phyloP scores from a whole-genome alignment of 2,797 vertebrate species.

The Neosilurus hyrtlii region DNA sequence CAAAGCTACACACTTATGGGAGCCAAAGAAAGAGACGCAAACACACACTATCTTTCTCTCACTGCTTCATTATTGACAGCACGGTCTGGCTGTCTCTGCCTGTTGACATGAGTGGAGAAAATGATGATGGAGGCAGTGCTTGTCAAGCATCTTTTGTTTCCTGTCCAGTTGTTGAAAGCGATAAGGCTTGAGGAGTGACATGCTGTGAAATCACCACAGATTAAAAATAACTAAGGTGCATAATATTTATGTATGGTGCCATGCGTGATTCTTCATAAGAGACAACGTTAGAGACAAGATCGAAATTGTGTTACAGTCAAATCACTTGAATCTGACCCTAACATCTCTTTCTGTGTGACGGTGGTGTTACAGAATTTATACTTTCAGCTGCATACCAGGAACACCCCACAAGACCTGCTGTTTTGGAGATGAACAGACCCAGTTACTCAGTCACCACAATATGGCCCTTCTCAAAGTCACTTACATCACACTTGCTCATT shows the following conservation, averaged over 20 bases:
- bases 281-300: slow-evolving; percentile 25
- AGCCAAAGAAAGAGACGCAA: slow-evolving; percentile 37
- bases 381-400: too few species aligned
- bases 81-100: slow-evolving; percentile 35
- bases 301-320: not conserved
- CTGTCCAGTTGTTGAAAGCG: slow-evolving; percentile 33
- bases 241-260: slow-evolving; percentile 37
- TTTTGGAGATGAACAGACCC: too few species aligned
- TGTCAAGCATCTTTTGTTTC: slow-evolving; percentile 41
- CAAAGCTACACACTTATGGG: slow-evolving; percentile 15
- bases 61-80: slow-evolving; percentile 37
- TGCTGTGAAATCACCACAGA: slow-evolving; percentile 41
- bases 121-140: slow-evolving; percentile 31
- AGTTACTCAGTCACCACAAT: too few species aligned
- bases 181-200: slow-evolving; percentile 24
- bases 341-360: not conserved
- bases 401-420: too few species aligned
- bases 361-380: not conserved
- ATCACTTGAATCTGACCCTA: slow-evolving; percentile 4
- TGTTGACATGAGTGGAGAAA: slow-evolving; percentile 32
- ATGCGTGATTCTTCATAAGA: slow-evolving; percentile 39
- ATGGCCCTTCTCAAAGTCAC: too few species aligned
- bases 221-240: slow-evolving; percentile 39
- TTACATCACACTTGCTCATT: too few species aligned
- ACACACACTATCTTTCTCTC: slow-evolving; percentile 34